Percentiles rank a stretch among this genome's conserved stretches.
phyloP scores from a whole-genome alignment of 2,888 invertebrate genomes.

The Lasioglossum marginatum region DNA sequence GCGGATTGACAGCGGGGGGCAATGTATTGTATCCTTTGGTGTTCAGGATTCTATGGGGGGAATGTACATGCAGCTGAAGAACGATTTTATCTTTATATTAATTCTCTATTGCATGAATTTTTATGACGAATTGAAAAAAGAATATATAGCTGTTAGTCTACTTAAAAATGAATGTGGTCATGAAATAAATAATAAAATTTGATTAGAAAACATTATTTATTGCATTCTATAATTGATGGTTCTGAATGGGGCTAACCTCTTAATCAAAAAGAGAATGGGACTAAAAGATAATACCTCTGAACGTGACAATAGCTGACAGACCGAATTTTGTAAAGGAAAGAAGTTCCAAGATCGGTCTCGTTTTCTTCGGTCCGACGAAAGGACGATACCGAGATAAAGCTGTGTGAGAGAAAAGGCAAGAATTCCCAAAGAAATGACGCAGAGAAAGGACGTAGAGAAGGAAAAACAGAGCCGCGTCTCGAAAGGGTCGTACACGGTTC shows the following conservation, averaged over 20 bases:
- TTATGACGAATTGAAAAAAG: too few relatives aligned
- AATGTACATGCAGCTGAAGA: not conserved
- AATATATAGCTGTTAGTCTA: too few relatives aligned
- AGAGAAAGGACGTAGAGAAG: not conserved
- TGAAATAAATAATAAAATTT: too few relatives aligned
- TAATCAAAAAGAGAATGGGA: not conserved
- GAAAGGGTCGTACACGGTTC: constrained; percentile 35
- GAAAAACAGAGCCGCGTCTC: constrained; percentile 31
- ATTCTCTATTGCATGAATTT: too few relatives aligned
- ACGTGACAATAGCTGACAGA: constrained; percentile 3
- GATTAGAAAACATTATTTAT: too few relatives aligned
- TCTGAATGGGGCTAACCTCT: not conserved
- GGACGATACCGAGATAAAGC: not conserved
- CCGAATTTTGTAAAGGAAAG: not conserved
- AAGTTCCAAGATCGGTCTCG: not conserved
- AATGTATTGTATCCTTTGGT: not conserved
- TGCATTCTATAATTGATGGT: too few relatives aligned
- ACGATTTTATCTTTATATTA: too few relatives aligned
- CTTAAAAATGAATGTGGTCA: too few relatives aligned
- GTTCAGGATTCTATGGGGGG: not conserved
- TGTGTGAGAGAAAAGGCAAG: not conserved
- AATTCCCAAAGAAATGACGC: constrained; percentile 27
- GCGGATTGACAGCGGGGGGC: not conserved
- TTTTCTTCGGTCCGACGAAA: not conserved
- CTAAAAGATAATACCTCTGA: not conserved